These are phyloP conservation scores for Streptopelia turtur DNA, from an alignment of 2,797 vertebrate species.

Conservation along the genomic window DNA sequence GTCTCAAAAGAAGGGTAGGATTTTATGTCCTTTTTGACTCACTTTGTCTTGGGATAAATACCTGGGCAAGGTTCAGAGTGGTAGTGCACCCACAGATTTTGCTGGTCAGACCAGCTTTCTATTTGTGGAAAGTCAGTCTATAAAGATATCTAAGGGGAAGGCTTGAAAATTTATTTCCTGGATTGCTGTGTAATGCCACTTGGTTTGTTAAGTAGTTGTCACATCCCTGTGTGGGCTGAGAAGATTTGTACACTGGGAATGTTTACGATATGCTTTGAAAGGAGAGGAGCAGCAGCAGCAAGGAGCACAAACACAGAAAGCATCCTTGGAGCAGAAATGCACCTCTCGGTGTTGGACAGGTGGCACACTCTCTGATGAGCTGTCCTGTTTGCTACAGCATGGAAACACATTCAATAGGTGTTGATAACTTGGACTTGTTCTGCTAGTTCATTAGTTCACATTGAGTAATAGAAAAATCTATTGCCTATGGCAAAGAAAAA, in stretches of 20 bases:
- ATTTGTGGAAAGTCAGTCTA: neutral
- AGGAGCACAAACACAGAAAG: neutral
- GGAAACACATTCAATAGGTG: neutral
- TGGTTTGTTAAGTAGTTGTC: neutral
- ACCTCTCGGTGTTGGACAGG: neutral
- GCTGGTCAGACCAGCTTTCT: neutral
- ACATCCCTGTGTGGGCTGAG: neutral
- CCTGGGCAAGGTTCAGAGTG: neutral
- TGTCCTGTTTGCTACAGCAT: neutral
- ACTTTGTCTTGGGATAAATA: neutral
- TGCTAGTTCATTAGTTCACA: conserved; percentile 13
- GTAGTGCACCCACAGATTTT: neutral
- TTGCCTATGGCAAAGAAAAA: conserved; percentile 24
- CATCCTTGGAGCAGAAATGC: fast-evolving
- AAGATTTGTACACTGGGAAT: neutral
- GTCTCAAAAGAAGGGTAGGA: neutral
- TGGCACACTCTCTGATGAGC: neutral
- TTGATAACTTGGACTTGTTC: neutral
- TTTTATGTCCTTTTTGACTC: neutral
- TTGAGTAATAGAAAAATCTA: conserved; percentile 32
- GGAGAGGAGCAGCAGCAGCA: neutral
- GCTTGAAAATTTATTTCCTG: neutral
- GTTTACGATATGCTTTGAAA: neutral
- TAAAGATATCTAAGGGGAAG: fast-evolving
- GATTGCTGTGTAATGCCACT: neutral